These are phyloP conservation scores for Phrynosoma platyrhinos DNA, from an alignment of 2,113 vertebrate species.

Conservation along the genomic window DNA sequence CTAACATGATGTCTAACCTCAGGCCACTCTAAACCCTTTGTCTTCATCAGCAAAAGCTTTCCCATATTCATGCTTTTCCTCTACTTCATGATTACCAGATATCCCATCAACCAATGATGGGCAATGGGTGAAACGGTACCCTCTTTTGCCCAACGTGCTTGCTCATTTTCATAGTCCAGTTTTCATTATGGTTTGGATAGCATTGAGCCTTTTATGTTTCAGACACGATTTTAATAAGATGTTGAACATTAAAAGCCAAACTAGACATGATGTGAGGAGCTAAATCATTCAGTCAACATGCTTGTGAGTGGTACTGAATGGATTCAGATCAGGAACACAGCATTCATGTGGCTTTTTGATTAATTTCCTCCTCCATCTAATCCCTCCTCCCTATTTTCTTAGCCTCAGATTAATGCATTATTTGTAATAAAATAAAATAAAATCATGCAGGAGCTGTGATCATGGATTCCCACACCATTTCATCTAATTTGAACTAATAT, in stretches of 20 bases:
- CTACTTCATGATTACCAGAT: constrained; percentile 55
- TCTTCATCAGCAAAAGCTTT: constrained; percentile 48
- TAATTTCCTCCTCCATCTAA: not conserved
- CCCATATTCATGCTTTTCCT: constrained; percentile 65
- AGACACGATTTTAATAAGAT: not conserved
- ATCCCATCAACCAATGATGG: not conserved
- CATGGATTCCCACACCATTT: not conserved
- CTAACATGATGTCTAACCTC: not conserved
- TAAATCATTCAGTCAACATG: not conserved
- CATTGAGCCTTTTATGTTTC: not conserved
- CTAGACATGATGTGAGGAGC: no score
- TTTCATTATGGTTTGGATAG: constrained; percentile 43
- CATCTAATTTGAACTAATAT: not conserved
- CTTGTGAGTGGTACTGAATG: not conserved
- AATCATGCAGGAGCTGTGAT: not conserved
- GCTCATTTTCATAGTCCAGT: constrained; percentile 37
- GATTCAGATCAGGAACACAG: not conserved
- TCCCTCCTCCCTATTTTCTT: not conserved
- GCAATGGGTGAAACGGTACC: constrained; percentile 23
- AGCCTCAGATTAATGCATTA: not conserved
- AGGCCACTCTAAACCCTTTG: constrained; percentile 53
- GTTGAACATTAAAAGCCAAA: not conserved
- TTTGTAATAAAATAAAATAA: not conserved
- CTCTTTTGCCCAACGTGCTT: not conserved
- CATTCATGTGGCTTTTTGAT: not conserved